Conservation (phyloP, 30 jellyfish, hydroid and myxozoan genomes). For the Hydractinia echinata region DNA sequence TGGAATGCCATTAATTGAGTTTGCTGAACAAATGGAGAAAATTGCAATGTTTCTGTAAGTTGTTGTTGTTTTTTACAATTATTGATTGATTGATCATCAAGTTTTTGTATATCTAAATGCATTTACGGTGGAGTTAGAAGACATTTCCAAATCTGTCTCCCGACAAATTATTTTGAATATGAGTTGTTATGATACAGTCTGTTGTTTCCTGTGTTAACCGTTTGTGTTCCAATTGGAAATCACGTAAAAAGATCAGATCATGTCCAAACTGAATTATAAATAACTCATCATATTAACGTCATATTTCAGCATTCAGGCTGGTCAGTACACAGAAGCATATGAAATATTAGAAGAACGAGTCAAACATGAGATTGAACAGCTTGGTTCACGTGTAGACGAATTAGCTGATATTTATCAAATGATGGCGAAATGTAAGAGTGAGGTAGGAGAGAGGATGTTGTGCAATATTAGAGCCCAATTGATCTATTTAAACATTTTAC, state of each 20-base stretch:
- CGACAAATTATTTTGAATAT: too few relatives aligned
- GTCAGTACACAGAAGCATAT: slow-evolving; percentile 71
- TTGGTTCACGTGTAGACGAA: slow-evolving; percentile 79
- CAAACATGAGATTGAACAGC: slow-evolving; percentile 50
- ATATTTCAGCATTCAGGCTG: slow-evolving; percentile 73
- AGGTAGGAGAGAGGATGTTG: slow-evolving; percentile 36
- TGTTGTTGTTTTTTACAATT: not conserved
- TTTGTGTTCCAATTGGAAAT: too few relatives aligned
- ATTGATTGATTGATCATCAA: not conserved
- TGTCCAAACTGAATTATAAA: not conserved
- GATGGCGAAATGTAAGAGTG: slow-evolving; percentile 95
- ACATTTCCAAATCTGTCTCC: too few relatives aligned
- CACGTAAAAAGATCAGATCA: too few relatives aligned
- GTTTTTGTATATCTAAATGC: too few relatives aligned
- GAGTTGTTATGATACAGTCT: too few relatives aligned
- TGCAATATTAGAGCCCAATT: too few relatives aligned
- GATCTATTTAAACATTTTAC: too few relatives aligned
- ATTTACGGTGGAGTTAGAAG: too few relatives aligned
- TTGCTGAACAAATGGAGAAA: slow-evolving; percentile 80
- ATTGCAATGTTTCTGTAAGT: slow-evolving; percentile 83
- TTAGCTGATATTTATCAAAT: slow-evolving; percentile 86
- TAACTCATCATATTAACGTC: not conserved
- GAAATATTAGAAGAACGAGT: slow-evolving; percentile 66
- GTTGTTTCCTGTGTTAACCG: too few relatives aligned
- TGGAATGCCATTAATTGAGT: slow-evolving; percentile 45